Percentiles rank a stretch among this genome's conserved stretches.
Conservation (phyloP, 1,140 invertebrate genomes). For the Saxidomus purpurata region DNA sequence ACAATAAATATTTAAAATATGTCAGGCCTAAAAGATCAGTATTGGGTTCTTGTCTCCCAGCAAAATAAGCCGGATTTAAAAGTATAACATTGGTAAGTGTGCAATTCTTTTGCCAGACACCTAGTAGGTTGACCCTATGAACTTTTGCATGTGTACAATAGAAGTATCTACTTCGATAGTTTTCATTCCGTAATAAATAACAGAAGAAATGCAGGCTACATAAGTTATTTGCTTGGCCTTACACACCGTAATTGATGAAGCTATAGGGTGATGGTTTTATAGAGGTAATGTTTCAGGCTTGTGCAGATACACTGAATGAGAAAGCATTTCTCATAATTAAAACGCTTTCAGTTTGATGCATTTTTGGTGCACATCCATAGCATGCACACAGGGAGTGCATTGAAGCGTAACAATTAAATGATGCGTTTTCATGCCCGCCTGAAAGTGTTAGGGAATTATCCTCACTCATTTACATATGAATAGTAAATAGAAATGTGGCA, state of each 20-base stretch:
- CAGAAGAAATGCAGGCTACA: too few species aligned
- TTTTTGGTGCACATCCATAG: neutral
- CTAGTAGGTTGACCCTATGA: too few species aligned
- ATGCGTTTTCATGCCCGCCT: constrained; percentile 11
- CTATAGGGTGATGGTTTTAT: neutral
- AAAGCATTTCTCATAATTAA: constrained; percentile 23
- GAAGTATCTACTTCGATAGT: too few species aligned
- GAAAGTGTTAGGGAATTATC: neutral
- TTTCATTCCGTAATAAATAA: too few species aligned
- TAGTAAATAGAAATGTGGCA: neutral
- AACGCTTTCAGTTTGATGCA: neutral
- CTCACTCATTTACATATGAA: neutral
- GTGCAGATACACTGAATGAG: constrained; percentile 1
- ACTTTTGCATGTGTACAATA: too few species aligned
- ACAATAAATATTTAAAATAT: too few species aligned
- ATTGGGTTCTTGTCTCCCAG: too few species aligned
- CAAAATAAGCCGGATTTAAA: too few species aligned
- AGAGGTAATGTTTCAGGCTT: constrained; percentile 6
- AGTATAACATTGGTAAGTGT: too few species aligned
- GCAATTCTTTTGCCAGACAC: too few species aligned
- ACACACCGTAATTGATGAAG: neutral
- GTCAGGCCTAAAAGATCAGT: too few species aligned
- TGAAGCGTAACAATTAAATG: neutral
- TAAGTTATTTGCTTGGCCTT: too few species aligned
- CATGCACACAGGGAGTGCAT: neutral